Evolutionary conservation across 2,113 vertebrate species (phyloP).

Genomic region (Galeopterus variegatus): DNA sequence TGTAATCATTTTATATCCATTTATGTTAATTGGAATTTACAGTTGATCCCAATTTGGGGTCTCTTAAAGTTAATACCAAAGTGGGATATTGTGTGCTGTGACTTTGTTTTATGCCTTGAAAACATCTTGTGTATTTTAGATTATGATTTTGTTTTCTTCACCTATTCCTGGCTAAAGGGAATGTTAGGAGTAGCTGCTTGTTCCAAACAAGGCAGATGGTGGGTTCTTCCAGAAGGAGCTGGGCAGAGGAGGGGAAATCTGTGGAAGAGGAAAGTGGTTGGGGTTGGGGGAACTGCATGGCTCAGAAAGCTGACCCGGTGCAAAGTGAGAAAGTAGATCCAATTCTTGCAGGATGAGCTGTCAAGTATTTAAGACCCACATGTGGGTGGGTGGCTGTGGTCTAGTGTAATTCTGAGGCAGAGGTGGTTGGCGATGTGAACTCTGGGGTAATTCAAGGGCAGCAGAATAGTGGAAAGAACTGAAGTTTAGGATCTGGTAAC

Average conservation of each 20-base stretch:
- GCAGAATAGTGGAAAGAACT: background rate
- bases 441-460: background rate
- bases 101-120: constrained; percentile 49
- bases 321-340: constrained; percentile 3
- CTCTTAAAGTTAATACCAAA: background rate
- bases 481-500: background rate
- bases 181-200: background rate
- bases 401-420: background rate
- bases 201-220: constrained; percentile 58
- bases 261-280: background rate
- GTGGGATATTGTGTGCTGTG: constrained; percentile 1
- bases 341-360: background rate
- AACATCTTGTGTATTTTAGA: constrained; percentile 1
- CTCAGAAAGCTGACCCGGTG: background rate
- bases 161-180: background rate
- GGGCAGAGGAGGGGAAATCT: background rate
- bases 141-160: constrained; percentile 59
- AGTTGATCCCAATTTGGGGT: background rate
- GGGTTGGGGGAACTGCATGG: background rate
- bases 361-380: background rate
- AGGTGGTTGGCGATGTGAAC: background rate
- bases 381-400: constrained; percentile 14
- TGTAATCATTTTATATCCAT: background rate
- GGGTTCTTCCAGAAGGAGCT: constrained; percentile 59
- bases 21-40: constrained; percentile 13